These are phyloP conservation scores for Trisateles emortualis DNA, from an alignment of 2,888 invertebrate genomes.

Conservation along the genomic window DNA sequence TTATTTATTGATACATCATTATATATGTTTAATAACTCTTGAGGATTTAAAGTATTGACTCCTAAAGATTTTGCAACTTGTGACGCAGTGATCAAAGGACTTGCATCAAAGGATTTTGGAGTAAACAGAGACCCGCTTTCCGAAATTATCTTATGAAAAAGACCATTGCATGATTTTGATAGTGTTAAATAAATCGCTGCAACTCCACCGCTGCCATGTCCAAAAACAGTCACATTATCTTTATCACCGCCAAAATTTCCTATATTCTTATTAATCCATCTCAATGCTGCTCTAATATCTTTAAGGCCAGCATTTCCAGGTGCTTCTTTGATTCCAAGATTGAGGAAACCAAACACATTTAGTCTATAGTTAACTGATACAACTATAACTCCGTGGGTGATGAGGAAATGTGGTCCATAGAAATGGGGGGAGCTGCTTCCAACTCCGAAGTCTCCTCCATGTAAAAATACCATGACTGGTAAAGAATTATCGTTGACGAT, in stretches of 20 bases:
- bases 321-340: constrained; percentile 71
- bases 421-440: constrained; percentile 77
- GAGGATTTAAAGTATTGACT: constrained; percentile 60
- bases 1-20: constrained; percentile 61
- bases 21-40: constrained; percentile 66
- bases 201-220: constrained; percentile 78
- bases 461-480: constrained; percentile 81
- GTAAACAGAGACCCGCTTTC: constrained; percentile 75
- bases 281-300: constrained; percentile 77
- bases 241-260: constrained; percentile 71
- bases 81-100: constrained; percentile 69
- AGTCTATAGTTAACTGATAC: constrained; percentile 84
- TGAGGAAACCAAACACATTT: constrained; percentile 80
- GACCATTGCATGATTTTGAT: constrained; percentile 72
- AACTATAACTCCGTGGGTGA: constrained; percentile 74
- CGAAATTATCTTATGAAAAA: constrained; percentile 76
- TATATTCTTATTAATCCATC: constrained; percentile 79
- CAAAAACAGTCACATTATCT: constrained; percentile 79
- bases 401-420: constrained; percentile 80
- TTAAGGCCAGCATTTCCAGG: constrained; percentile 83
- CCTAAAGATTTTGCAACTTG: constrained; percentile 76
- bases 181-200: constrained; percentile 77
- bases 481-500: constrained; percentile 56
- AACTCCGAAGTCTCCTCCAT: constrained; percentile 81
- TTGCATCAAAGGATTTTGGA: constrained; percentile 70